Percentiles rank a stretch among this genome's conserved stretches.
These are phyloP conservation scores for Trichoplusia ni DNA, from an alignment of 1,140 invertebrate species.

Conservation along the genomic window DNA sequence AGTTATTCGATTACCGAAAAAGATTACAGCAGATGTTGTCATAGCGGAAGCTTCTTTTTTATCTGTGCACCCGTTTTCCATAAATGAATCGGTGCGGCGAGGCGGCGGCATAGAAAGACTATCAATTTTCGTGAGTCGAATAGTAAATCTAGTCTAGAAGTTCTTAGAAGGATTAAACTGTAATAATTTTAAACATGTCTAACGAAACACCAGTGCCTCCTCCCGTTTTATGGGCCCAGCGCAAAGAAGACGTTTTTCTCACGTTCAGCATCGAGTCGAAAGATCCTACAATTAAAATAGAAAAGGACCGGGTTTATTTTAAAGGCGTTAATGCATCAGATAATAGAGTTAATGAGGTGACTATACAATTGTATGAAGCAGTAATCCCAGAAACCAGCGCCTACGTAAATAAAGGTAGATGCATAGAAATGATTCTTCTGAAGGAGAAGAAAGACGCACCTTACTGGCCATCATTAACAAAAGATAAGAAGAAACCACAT, in stretches of 20 bases:
- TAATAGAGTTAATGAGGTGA: slow-evolving; percentile 92
- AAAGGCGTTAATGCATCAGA: slow-evolving; percentile 92
- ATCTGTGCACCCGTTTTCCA: slow-evolving; percentile 42
- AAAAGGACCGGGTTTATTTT: slow-evolving; percentile 92
- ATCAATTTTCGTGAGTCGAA: slow-evolving; percentile 35
- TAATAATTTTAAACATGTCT: slow-evolving; percentile 54
- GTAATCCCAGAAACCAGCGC: slow-evolving; percentile 90
- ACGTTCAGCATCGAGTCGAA: slow-evolving; percentile 95
- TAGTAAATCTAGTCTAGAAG: slow-evolving; percentile 34
- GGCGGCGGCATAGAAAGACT: slow-evolving; percentile 25
- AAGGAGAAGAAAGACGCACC: slow-evolving; percentile 84
- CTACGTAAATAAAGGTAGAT: slow-evolving; percentile 87
- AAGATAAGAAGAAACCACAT: slow-evolving; percentile 94
- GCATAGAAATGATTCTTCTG: slow-evolving; percentile 89
- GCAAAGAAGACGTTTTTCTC: slow-evolving; percentile 90
- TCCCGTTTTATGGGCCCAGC: slow-evolving; percentile 95
- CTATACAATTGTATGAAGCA: slow-evolving; percentile 90
- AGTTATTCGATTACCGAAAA: background rate
- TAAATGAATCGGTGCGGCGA: slow-evolving; percentile 42
- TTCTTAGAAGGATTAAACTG: no score
- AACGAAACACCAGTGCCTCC: slow-evolving; percentile 84
- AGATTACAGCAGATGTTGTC: background rate
- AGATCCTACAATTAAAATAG: slow-evolving; percentile 87
- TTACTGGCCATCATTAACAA: slow-evolving; percentile 94
- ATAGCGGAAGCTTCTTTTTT: background rate